These are phyloP conservation scores for Ditylenchus weischeri DNA, from an alignment of 2,888 invertebrate genomes.

Conservation along the genomic window DNA sequence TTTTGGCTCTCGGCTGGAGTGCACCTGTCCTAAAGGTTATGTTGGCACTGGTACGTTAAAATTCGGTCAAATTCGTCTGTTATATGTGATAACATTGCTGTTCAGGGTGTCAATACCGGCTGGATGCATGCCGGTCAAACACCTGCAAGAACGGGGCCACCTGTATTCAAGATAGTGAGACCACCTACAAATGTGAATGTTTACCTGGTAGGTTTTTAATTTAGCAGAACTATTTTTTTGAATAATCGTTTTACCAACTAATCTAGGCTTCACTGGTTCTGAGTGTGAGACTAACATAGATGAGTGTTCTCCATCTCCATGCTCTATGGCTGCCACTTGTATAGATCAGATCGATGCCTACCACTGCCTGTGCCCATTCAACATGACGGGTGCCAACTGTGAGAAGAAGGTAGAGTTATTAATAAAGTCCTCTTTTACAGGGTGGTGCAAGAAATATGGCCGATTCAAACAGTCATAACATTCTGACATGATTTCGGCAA, in stretches of 20 bases:
- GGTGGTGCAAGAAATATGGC: no score
- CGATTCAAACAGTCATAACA: no score
- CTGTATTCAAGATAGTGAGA: slow-evolving; percentile 44
- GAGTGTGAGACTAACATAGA: slow-evolving; percentile 56
- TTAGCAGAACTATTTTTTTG: slow-evolving; percentile 73
- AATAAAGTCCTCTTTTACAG: no score
- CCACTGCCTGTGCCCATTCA: slow-evolving; percentile 94
- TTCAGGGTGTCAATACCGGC: slow-evolving; percentile 46
- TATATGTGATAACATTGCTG: no score
- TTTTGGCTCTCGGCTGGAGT: slow-evolving; percentile 89
- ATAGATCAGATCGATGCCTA: slow-evolving; percentile 67
- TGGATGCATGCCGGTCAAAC: slow-evolving; percentile 43
- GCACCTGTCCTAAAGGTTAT: slow-evolving; percentile 72
- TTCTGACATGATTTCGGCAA: no score
- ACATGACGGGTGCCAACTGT: slow-evolving; percentile 91
- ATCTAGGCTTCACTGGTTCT: slow-evolving; percentile 64
- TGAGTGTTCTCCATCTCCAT: slow-evolving; percentile 54
- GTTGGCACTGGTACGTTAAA: slow-evolving; percentile 27
- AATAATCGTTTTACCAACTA: slow-evolving; percentile 89
- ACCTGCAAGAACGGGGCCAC: slow-evolving; percentile 53
- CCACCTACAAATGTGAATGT: slow-evolving; percentile 79
- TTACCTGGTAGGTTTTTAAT: slow-evolving; percentile 67
- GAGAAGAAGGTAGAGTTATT: slow-evolving; percentile 72
- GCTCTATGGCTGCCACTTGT: slow-evolving; percentile 51
- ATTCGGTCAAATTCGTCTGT: no score